Percentiles rank a stretch among this genome's conserved stretches.
Conservation (phyloP, 2,113 vertebrate genomes). For the Alces alces region DNA sequence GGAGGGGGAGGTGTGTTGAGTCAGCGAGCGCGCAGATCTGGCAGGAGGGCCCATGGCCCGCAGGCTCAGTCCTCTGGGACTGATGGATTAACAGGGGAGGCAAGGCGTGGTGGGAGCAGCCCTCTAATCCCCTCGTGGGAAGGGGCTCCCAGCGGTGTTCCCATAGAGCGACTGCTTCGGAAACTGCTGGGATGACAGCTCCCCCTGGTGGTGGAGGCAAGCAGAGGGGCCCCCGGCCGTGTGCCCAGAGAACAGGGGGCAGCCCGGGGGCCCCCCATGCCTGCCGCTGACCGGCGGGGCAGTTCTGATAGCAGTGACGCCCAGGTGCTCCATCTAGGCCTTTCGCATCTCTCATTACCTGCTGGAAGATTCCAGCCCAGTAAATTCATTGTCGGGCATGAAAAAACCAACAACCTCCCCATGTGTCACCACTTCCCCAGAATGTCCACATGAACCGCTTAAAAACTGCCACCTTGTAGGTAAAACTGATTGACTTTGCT, state of each 20-base stretch:
- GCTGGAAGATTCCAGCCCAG: neutral
- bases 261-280: rapidly evolving
- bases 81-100: neutral
- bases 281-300: neutral
- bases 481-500: neutral
- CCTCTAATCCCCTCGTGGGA: rapidly evolving
- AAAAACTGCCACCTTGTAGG: neutral
- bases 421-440: neutral
- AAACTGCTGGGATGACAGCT: neutral
- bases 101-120: neutral
- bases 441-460: neutral
- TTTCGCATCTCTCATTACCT: neutral
- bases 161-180: neutral
- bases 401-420: neutral
- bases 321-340: neutral
- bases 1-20: too few relatives aligned
- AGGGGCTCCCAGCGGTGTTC: too few relatives aligned
- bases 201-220: slow-evolving; percentile 28
- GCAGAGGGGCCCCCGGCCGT: neutral
- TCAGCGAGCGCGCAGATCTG: neutral
- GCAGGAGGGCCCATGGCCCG: rapidly evolving
- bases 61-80: neutral
- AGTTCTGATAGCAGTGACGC: neutral
- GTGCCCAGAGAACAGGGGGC: neutral
- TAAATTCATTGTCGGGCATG: neutral